Evolutionary conservation across 2,888 invertebrate genomes (phyloP).

Genomic region (Drosophila subsilvestris): DNA sequence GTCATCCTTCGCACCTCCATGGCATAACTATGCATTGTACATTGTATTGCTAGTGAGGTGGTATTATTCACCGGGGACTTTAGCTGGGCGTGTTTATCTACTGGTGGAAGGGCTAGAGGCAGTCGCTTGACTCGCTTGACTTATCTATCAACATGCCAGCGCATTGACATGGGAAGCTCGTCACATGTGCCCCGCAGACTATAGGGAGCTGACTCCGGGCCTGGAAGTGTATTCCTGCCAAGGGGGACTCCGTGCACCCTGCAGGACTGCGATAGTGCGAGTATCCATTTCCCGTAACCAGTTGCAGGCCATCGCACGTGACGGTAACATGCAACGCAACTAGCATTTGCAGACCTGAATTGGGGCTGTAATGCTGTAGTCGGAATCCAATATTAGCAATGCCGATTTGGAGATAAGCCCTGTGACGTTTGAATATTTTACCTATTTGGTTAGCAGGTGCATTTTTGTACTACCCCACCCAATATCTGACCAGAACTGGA

Average conservation of each 20-base stretch:
- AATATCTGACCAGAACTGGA: too few species aligned
- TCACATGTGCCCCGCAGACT: slow-evolving; percentile 53
- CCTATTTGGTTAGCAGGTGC: slow-evolving; percentile 43
- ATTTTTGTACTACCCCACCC: slow-evolving; percentile 4
- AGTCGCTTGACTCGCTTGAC: slow-evolving; percentile 13
- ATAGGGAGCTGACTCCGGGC: not conserved
- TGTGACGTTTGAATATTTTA: slow-evolving; percentile 38
- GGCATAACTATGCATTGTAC: not conserved
- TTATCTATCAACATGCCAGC: slow-evolving; percentile 54
- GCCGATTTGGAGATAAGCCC: slow-evolving; percentile 51
- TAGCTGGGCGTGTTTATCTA: slow-evolving; percentile 59
- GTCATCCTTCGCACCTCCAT: slow-evolving; percentile 13
- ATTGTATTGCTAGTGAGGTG: slow-evolving; percentile 25
- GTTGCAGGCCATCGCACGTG: slow-evolving; percentile 25
- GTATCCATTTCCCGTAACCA: not conserved
- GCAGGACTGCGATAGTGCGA: not conserved
- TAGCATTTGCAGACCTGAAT: slow-evolving; percentile 17
- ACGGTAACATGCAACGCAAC: slow-evolving; percentile 44
- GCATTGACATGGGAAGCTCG: slow-evolving; percentile 66
- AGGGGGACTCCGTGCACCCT: not conserved
- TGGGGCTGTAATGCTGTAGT: slow-evolving; percentile 19
- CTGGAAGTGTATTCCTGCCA: too few species aligned
- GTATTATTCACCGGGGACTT: slow-evolving; percentile 48
- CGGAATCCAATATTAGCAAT: slow-evolving; percentile 50
- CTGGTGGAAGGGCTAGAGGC: slow-evolving; percentile 35